Evolutionary conservation across 1,140 invertebrate genomes (phyloP).

Genomic region (Heliconius eleuchia): DNA sequence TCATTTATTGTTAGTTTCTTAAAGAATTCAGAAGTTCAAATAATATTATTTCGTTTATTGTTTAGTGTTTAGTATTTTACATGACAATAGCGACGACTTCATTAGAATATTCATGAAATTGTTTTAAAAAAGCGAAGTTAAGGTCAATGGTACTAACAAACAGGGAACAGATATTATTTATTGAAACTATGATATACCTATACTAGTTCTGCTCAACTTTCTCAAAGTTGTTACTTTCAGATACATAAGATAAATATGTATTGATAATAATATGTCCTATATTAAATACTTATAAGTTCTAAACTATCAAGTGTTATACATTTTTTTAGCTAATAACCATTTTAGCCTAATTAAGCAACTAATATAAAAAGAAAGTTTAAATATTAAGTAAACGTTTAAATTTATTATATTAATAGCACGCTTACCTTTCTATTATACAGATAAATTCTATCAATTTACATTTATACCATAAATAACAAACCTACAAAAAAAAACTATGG

Average conservation of each 20-base stretch:
- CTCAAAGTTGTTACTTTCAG: no score
- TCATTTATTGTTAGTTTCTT: not conserved
- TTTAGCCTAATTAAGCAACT: not conserved
- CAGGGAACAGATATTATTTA: not conserved
- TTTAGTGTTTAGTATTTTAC: conserved; percentile 5
- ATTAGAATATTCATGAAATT: conserved; percentile 27
- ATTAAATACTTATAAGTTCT: not conserved
- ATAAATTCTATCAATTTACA: conserved; percentile 3
- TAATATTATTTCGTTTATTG: conserved; percentile 3
- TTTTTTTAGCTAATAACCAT: not conserved
- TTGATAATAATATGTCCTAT: not conserved
- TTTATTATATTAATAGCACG: not conserved
- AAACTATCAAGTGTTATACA: not conserved
- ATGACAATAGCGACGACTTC: conserved; percentile 16
- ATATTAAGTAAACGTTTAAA: not conserved
- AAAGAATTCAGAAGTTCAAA: not conserved
- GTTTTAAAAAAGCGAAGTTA: conserved; percentile 13
- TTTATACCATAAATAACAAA: conserved; percentile 4
- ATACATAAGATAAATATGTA: no score
- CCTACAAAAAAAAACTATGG: conserved; percentile 6
- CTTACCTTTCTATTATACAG: not conserved
- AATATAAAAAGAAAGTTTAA: not conserved
- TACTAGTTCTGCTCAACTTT: not conserved
- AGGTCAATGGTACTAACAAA: conserved; percentile 2
- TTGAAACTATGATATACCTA: not conserved